Conservation (phyloP, 2,888 invertebrate genomes). For the Yponomeuta sedellus region DNA sequence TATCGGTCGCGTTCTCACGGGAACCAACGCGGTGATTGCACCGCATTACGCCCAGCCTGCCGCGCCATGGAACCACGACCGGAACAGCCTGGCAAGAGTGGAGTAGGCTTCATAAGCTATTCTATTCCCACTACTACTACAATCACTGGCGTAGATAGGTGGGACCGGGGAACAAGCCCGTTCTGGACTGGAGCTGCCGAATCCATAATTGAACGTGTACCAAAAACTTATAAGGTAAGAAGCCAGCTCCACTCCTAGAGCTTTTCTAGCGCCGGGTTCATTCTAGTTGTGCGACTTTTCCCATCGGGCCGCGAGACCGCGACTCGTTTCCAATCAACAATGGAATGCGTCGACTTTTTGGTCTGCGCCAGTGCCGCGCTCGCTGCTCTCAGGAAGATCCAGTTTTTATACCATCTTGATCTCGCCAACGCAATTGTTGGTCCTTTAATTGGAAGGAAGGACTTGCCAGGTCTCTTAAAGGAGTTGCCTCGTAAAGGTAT, state of each 20-base stretch:
- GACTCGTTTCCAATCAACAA: slow-evolving; percentile 70
- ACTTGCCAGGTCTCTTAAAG: background rate
- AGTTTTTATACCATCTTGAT: slow-evolving; percentile 45
- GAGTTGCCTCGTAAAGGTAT: background rate
- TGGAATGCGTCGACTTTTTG: slow-evolving; percentile 68
- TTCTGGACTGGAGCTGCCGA: too few species aligned
- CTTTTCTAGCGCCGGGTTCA: slow-evolving; percentile 28
- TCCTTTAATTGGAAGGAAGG: slow-evolving; percentile 28
- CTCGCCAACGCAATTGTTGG: slow-evolving; percentile 32
- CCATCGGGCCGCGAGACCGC: slow-evolving; percentile 56
- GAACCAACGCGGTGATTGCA: slow-evolving; percentile 63
- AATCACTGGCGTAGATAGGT: too few species aligned
- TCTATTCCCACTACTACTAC: too few species aligned
- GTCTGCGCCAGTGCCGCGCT: slow-evolving; percentile 34
- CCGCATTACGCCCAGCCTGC: slow-evolving; percentile 59
- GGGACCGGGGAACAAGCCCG: too few species aligned
- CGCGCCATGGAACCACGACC: slow-evolving; percentile 37
- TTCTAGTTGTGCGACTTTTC: slow-evolving; percentile 53
- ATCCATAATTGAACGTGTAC: too few species aligned
- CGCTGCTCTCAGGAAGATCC: slow-evolving; percentile 40
- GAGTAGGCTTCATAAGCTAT: background rate
- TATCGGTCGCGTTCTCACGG: slow-evolving; percentile 65
- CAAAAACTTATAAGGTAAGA: background rate
- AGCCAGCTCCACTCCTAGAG: slow-evolving; percentile 13
- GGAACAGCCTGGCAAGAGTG: slow-evolving; percentile 9